A percentile compares a stretch with the other conserved stretches of the same genome.
These are phyloP conservation scores for Psix sp. DNA, from an alignment of 1,140 invertebrate genomes.

Conservation along the genomic window DNA sequence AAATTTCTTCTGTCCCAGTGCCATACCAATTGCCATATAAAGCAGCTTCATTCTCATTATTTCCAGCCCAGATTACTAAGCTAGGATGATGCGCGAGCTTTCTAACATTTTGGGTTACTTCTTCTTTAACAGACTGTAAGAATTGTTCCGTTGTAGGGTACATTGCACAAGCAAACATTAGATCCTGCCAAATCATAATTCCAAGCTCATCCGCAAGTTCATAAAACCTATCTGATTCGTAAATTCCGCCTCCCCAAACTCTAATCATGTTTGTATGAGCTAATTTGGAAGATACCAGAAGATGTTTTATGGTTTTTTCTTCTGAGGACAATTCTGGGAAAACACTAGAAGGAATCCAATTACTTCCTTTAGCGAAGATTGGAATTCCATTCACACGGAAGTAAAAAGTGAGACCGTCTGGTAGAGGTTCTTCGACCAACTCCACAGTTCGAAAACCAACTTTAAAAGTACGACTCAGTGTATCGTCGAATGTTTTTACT, in stretches of 20 bases:
- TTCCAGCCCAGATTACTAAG: slow-evolving; percentile 93
- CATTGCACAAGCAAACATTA: slow-evolving; percentile 98
- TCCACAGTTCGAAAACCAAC: slow-evolving; percentile 94
- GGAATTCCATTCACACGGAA: slow-evolving; percentile 91
- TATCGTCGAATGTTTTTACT: slow-evolving; percentile 68
- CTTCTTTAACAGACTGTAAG: slow-evolving; percentile 84
- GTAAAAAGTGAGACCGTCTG: slow-evolving; percentile 89
- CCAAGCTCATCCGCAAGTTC: slow-evolving; percentile 88
- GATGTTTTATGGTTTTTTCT: slow-evolving; percentile 72
- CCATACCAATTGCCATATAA: slow-evolving; percentile 90
- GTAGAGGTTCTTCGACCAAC: slow-evolving; percentile 82
- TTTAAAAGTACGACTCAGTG: slow-evolving; percentile 64
- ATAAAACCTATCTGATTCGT: slow-evolving; percentile 96
- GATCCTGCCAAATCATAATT: slow-evolving; percentile 94
- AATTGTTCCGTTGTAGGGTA: slow-evolving; percentile 90
- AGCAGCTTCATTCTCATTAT: slow-evolving; percentile 98
- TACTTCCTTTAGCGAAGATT: slow-evolving; percentile 97
- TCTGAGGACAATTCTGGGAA: slow-evolving; percentile 86
- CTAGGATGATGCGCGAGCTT: slow-evolving; percentile 93
- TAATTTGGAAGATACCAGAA: slow-evolving; percentile 85
- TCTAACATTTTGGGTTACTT: slow-evolving; percentile 90
- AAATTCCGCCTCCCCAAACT: slow-evolving; percentile 98
- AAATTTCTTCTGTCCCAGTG: slow-evolving; percentile 79
- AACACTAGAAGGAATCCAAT: slow-evolving; percentile 94
- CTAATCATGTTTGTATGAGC: slow-evolving; percentile 95